A percentile compares a stretch with the other conserved stretches of the same genome.
These are phyloP conservation scores for Sphinx pinastri DNA, from an alignment of 2,888 invertebrate species.

Conservation along the genomic window DNA sequence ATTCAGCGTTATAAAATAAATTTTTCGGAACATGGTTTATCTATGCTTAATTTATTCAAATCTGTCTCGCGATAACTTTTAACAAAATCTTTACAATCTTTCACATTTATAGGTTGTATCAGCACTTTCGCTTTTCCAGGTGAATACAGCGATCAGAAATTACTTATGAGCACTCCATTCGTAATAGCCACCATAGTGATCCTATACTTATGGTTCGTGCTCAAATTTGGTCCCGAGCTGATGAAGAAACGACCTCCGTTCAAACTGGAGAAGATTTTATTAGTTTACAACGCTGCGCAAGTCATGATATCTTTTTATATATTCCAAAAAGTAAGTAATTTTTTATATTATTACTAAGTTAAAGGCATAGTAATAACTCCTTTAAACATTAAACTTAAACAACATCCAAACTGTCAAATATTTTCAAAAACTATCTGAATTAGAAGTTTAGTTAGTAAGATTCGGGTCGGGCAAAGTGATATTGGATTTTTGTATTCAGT, in stretches of 20 bases:
- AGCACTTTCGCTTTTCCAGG: constrained; percentile 41
- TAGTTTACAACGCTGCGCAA: constrained; percentile 87
- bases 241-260: constrained; percentile 87
- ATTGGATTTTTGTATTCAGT: too few relatives aligned
- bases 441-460: too few relatives aligned
- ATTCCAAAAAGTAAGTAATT: constrained; percentile 73
- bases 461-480: too few relatives aligned
- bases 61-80: too few relatives aligned
- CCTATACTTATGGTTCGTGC: constrained; percentile 87
- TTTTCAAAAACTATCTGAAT: too few relatives aligned
- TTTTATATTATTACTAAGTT: not conserved
- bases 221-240: constrained; percentile 86
- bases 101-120: not conserved
- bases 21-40: too few relatives aligned
- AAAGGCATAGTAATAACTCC: too few relatives aligned
- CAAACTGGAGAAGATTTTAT: constrained; percentile 83
- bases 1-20: too few relatives aligned
- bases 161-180: constrained; percentile 86
- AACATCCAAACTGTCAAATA: too few relatives aligned
- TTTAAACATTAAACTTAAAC: too few relatives aligned
- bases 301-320: constrained; percentile 81
- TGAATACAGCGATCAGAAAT: constrained; percentile 71
- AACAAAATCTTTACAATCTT: too few relatives aligned
- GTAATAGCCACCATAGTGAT: constrained; percentile 80
- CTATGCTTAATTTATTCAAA: too few relatives aligned